These are phyloP conservation scores for Mystacides longicornis DNA, from an alignment of 2,888 invertebrate genomes.

Conservation along the genomic window DNA sequence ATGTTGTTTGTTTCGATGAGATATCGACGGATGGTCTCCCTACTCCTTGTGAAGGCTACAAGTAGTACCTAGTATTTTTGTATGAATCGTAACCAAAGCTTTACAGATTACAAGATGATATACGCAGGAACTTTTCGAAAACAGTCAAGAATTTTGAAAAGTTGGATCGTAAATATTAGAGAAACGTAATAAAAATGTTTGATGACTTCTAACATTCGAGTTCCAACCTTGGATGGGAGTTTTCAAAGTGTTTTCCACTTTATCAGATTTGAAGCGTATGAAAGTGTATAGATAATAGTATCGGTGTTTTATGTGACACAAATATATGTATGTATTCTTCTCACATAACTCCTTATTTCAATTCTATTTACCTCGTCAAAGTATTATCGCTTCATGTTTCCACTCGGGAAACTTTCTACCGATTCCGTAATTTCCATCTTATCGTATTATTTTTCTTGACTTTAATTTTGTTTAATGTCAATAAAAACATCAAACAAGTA, in stretches of 20 bases:
- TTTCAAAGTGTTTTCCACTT: slow-evolving; percentile 1
- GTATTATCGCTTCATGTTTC: no score
- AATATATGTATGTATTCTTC: no score
- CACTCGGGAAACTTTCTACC: no score
- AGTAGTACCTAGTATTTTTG: neutral
- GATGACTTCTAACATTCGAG: slow-evolving; percentile 1
- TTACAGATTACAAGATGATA: neutral
- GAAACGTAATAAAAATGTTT: slow-evolving; percentile 1
- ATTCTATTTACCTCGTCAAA: no score
- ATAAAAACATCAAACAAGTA: no score
- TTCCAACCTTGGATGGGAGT: neutral
- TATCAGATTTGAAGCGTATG: slow-evolving; percentile 1
- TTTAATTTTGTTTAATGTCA: no score
- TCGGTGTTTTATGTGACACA: neutral
- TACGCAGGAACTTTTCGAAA: neutral
- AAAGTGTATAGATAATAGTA: neutral
- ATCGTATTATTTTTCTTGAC: no score
- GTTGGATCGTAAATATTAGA: neutral
- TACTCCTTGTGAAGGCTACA: no score
- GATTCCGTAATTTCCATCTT: no score
- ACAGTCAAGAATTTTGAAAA: neutral
- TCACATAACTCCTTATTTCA: no score
- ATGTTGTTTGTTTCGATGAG: no score
- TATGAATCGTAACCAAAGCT: neutral
- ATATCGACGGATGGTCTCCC: no score